Evolutionary conservation across 2,797 vertebrate genomes (phyloP), one percentile per base, ranked within the genome.

Genomic region (Amphiprion clarkii): DNA sequence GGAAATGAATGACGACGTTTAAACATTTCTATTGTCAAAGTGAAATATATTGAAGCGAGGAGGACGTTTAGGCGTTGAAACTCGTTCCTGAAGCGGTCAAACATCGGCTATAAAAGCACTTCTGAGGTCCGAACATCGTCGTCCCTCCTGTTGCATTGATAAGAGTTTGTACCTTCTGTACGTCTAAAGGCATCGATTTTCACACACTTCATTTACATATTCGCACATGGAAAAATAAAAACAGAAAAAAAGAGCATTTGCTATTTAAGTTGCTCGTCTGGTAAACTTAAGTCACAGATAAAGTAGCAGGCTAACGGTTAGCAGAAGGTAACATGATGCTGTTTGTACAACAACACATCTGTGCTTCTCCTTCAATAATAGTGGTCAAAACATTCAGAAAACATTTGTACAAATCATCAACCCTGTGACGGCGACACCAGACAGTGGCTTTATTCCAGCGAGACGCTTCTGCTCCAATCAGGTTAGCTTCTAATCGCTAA

Each of bases 141-240:
- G n/a, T 49, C 71, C 19, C 48, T 49, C 71, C 19, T 46, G 66
- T 88, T 90, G 89, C 91, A 89, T 89, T 85, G 84, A 88, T 87
- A 70, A 67, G 64, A 66, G 84, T 83, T 78, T 74, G 79, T 86
- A 81, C 72, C 73, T 81, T 71, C 63, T 64, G 79, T 82, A 87
- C 80, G 14, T 81, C 75, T 83, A 71, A 90, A 90, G 89, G 85
- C 89, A 77, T 86, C 64, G 0, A 23, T 62, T 75, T 57, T 74
- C 39, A 71, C 39, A 71, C 39, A n/a, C 11, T 60, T 71, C 52
- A 83, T 82, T 82, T 79, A 86, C 71, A 83, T 71, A 76, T 76
- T 73, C 46, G 83, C 81, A 85, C 10, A 44, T 7, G 33, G 8
- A 36, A 36, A 23, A 27, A 27, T 27, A 27, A 27, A 25, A 33